Conservation (phyloP, 1,140 invertebrate genomes). For the Trichonephila inaurata region DNA sequence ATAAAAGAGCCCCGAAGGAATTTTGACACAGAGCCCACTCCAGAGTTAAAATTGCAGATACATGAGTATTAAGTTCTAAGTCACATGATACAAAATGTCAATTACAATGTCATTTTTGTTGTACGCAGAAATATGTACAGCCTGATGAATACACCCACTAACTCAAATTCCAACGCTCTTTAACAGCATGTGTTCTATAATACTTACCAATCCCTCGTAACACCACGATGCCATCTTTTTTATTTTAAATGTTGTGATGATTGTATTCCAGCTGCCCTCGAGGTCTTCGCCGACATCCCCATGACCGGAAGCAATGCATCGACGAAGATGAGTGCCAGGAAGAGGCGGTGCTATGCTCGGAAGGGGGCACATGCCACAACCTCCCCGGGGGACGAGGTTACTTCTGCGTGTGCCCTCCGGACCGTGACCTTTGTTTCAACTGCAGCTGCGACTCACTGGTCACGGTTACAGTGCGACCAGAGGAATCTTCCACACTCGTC, state of each 20-base stretch:
- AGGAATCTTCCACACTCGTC: slow-evolving; percentile 56
- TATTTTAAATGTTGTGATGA: background rate
- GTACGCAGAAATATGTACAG: too few species aligned
- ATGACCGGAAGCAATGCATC: slow-evolving; percentile 93
- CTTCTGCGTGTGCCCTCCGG: slow-evolving; percentile 86
- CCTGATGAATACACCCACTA: background rate
- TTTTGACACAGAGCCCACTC: too few species aligned
- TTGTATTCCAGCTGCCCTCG: slow-evolving; percentile 89
- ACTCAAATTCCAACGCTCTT: too few species aligned
- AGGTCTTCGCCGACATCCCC: slow-evolving; percentile 89
- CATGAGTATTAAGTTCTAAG: too few species aligned
- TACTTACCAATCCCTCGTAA: background rate
- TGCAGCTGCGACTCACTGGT: slow-evolving; percentile 89
- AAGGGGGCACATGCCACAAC: slow-evolving; percentile 83
- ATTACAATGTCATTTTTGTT: too few species aligned
- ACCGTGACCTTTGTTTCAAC: slow-evolving; percentile 93
- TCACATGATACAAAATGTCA: too few species aligned
- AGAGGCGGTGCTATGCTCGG: slow-evolving; percentile 90
- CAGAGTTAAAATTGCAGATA: too few species aligned
- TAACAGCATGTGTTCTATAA: background rate
- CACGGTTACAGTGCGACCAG: slow-evolving; percentile 84
- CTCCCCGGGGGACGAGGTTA: slow-evolving; percentile 83
- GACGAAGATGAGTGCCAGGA: slow-evolving; percentile 94
- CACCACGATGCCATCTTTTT: background rate
- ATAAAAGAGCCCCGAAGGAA: too few species aligned